Percentiles rank a stretch among this genome's conserved stretches.
Evolutionary conservation across 2,888 invertebrate genomes (phyloP).

Genomic region (Muschampia plurimacula): DNA sequence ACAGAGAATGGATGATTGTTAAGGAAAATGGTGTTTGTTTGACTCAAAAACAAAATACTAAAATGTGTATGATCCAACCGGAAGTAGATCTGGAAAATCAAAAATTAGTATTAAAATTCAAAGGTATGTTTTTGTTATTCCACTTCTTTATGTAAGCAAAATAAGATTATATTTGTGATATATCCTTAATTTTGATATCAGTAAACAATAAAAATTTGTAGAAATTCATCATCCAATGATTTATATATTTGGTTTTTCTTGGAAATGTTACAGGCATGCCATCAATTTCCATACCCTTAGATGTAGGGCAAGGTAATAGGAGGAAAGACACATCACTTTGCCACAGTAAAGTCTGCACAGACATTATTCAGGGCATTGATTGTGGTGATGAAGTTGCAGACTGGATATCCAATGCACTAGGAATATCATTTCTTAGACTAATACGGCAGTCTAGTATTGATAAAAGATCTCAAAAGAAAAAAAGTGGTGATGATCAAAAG

Average conservation of each 20-base stretch:
- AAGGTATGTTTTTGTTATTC: constrained; percentile 73
- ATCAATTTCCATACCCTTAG: constrained; percentile 83
- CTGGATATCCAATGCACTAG: constrained; percentile 93
- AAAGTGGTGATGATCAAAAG: constrained; percentile 56
- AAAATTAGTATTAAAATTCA: constrained; percentile 85
- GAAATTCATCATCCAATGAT: too few relatives aligned
- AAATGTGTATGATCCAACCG: constrained; percentile 87
- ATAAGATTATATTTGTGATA: too few relatives aligned
- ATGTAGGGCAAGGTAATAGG: constrained; percentile 54
- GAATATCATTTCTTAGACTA: constrained; percentile 88
- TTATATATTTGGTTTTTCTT: background rate
- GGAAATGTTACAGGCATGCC: constrained; percentile 52
- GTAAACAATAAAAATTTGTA: too few relatives aligned
- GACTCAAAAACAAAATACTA: constrained; percentile 94
- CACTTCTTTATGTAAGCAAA: too few relatives aligned
- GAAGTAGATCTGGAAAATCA: constrained; percentile 86
- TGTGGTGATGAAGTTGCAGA: constrained; percentile 92
- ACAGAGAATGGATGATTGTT: constrained; percentile 97
- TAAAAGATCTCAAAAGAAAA: constrained; percentile 66
- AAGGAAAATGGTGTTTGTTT: constrained; percentile 92
- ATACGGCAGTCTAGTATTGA: constrained; percentile 85
- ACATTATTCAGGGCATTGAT: constrained; percentile 91
- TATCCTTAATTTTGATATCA: too few relatives aligned
- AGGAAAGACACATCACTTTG: constrained; percentile 81
- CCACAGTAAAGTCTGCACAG: constrained; percentile 94